phyloP scores from a whole-genome alignment of 2,797 vertebrate species.

The Gallirallus australis region DNA sequence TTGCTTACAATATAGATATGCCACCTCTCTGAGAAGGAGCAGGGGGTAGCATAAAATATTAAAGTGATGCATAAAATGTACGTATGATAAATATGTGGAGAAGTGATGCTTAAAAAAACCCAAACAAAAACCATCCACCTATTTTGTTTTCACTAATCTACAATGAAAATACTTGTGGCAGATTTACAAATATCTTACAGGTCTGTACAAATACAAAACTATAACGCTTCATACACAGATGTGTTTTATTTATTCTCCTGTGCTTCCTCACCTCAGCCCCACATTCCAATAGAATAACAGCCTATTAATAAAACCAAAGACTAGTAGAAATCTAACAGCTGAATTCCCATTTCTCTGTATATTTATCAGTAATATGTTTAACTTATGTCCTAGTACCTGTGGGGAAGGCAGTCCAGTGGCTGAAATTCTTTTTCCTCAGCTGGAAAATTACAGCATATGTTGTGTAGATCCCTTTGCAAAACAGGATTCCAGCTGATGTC shows the following conservation, averaged over 20 bases:
- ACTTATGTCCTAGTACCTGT: background rate
- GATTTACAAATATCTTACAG: background rate
- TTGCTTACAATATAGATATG: background rate
- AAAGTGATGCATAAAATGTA: background rate
- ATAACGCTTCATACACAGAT: background rate
- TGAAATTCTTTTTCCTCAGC: background rate
- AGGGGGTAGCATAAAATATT: accelerated
- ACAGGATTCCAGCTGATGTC: background rate
- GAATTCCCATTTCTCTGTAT: background rate
- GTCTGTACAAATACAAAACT: background rate
- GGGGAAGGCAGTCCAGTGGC: background rate
- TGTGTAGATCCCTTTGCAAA: background rate
- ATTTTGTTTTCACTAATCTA: background rate
- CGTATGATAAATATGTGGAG: accelerated
- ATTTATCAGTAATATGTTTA: background rate
- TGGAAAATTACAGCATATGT: background rate
- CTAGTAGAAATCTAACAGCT: background rate
- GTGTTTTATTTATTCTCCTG: background rate
- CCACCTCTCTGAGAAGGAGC: accelerated
- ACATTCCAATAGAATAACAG: background rate
- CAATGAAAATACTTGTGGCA: background rate
- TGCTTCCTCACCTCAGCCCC: background rate
- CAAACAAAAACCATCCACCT: background rate
- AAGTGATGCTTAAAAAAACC: background rate
- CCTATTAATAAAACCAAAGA: background rate